Conservation (phyloP, 2,113 vertebrate species). For the Cottus gobio region DNA sequence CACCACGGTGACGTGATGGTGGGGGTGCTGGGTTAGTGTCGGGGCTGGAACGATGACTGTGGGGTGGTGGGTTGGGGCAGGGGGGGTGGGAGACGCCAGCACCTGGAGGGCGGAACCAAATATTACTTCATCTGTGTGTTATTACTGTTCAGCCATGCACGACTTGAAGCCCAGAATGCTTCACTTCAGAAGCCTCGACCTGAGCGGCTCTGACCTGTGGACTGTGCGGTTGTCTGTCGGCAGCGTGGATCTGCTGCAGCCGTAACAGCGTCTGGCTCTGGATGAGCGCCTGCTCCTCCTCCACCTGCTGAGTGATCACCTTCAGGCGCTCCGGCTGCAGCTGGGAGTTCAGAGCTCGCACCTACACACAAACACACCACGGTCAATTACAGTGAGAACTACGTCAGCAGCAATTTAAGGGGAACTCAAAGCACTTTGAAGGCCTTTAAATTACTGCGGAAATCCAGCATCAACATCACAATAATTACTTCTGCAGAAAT, state of each 20-base stretch:
- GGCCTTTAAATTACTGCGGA: background rate
- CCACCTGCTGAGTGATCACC: slow-evolving; percentile 97
- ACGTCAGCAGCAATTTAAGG: background rate
- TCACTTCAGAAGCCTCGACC: background rate
- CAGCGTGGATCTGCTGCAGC: slow-evolving; percentile 88
- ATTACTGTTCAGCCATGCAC: background rate
- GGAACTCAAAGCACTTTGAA: background rate
- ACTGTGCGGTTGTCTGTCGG: slow-evolving; percentile 82
- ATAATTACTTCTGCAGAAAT: background rate
- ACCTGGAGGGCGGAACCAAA: slow-evolving; percentile 80
- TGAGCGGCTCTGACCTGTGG: slow-evolving; percentile 87
- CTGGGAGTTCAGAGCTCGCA: slow-evolving; percentile 94
- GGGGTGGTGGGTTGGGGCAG: slow-evolving; percentile 94
- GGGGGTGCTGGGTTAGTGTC: slow-evolving; percentile 85
- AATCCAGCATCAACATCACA: background rate
- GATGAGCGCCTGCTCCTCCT: slow-evolving; percentile 90
- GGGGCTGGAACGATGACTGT: slow-evolving; percentile 97
- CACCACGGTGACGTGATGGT: slow-evolving; percentile 97
- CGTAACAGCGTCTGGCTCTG: slow-evolving; percentile 88
- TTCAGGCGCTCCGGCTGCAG: slow-evolving; percentile 98
- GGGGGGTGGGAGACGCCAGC: slow-evolving; percentile 84
- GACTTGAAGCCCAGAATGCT: background rate
- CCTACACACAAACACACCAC: slow-evolving; percentile 74
- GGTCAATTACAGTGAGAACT: background rate
- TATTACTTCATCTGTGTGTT: background rate